Evolutionary conservation across 2,888 invertebrate genomes (phyloP), one percentile per base, ranked within the genome.

Genomic region (Euzetes globulus): DNA sequence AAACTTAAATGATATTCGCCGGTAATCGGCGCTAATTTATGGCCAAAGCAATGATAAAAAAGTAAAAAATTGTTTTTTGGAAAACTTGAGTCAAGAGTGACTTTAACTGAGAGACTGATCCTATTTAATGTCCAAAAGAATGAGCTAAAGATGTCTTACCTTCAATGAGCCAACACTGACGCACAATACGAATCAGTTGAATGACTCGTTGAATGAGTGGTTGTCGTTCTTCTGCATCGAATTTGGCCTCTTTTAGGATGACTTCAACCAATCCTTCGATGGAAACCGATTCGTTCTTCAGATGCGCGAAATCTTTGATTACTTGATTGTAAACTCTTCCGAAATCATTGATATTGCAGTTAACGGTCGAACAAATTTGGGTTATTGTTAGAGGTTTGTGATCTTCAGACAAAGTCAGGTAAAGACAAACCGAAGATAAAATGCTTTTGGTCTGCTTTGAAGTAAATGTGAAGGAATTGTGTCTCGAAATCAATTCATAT

Each of bases 101-200:
- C n/a, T n/a, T n/a, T n/a, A n/a, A n/a, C n/a, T n/a, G n/a, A n/a
- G n/a, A n/a, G n/a, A n/a, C n/a, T n/a, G n/a, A n/a, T n/a, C n/a
- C n/a, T n/a, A n/a, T n/a, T n/a, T n/a, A n/a, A n/a, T n/a, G n/a
- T n/a, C n/a, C n/a, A n/a, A n/a, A n/a, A n/a, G n/a, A n/a, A n/a
- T n/a, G n/a, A n/a, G n/a, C n/a, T n/a, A n/a, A n/a, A n/a, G n/a
- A n/a, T n/a, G n/a, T n/a, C n/a, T n/a, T n/a, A n/a, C n/a, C n/a
- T 37, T 65, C 65, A 33, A 65, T 37, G 4, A 65, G 37, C 65
- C 65, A 65, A 65, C 65, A 65, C 37, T 65, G 37, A 7, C 37
- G 17, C 9, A 15, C 37, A 65, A 11, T 19, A n/a, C 37, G 15
- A 50, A 50, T 4, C 50, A 50, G n/a, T n/a, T n/a, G n/a, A 15